These are phyloP conservation scores for Petrocephalus sullivani DNA, from an alignment of 2,797 vertebrate genomes.

Conservation along the genomic window DNA sequence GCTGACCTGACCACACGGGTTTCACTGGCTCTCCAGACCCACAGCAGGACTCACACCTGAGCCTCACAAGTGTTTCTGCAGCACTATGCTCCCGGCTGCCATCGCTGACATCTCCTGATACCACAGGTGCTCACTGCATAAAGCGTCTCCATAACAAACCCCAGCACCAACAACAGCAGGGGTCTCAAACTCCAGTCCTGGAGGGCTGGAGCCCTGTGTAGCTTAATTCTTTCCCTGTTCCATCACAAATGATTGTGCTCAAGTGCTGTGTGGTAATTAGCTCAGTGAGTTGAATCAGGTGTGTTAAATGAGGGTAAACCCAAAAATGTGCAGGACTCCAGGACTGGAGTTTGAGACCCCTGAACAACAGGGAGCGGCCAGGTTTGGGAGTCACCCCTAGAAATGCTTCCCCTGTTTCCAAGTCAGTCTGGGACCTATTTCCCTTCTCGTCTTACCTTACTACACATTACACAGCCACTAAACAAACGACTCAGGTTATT, in stretches of 20 bases:
- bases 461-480: not conserved
- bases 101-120: constrained; percentile 31
- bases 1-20: not conserved
- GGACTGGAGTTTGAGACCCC: no score
- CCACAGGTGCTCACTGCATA: constrained; percentile 27
- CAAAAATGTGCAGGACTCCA: no score
- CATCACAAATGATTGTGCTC: no score
- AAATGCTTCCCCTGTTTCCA: not conserved
- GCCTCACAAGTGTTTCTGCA: not conserved
- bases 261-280: no score
- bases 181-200: no score
- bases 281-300: no score
- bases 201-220: no score
- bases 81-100: constrained; percentile 26
- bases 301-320: no score
- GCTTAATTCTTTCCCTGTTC: no score
- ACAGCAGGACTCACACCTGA: not conserved
- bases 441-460: not conserved
- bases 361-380: not conserved
- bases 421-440: not conserved
- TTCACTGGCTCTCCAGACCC: not conserved
- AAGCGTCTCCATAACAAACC: constrained; percentile 25
- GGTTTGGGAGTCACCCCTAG: not conserved
- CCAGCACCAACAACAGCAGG: constrained; percentile 23
- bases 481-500: not conserved